These are phyloP conservation scores for Amphimedon queenslandica DNA, from an alignment of 37 sponge, comb jelly and placozoan species.

Conservation along the genomic window DNA sequence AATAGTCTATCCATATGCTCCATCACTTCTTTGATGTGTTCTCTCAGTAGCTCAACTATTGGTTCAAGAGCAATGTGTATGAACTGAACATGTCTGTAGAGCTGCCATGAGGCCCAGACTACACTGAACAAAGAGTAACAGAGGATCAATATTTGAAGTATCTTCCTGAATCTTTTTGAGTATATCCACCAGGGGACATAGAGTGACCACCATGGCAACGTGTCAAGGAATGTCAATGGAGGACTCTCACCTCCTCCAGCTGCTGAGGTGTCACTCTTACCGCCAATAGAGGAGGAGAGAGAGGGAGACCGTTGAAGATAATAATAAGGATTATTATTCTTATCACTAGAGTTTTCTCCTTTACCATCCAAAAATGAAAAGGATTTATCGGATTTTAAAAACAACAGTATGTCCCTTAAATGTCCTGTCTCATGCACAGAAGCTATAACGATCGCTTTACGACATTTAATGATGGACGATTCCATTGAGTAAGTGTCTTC, in stretches of 20 bases:
- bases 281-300: not conserved
- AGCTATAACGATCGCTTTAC: slow-evolving; percentile 32
- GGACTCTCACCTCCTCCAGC: not conserved
- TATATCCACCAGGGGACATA: slow-evolving; percentile 80
- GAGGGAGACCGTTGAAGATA: no score
- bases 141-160: slow-evolving; percentile 47
- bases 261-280: not conserved
- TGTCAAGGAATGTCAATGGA: slow-evolving; percentile 34
- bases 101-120: slow-evolving; percentile 88
- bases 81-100: slow-evolving; percentile 74
- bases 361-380: no score
- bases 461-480: slow-evolving; percentile 10
- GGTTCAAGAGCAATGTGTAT: slow-evolving; percentile 63
- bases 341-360: not conserved
- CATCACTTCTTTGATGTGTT: slow-evolving; percentile 41
- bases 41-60: slow-evolving; percentile 28
- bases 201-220: slow-evolving; percentile 64
- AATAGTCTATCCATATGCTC: slow-evolving; percentile 30
- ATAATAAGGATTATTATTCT: not conserved
- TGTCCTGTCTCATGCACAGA: slow-evolving; percentile 52
- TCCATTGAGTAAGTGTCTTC: not conserved
- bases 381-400: slow-evolving; percentile 5
- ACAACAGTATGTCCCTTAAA: slow-evolving; percentile 52
- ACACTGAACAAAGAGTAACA: slow-evolving; percentile 64
- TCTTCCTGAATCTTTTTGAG: slow-evolving; percentile 31